Conservation (phyloP, 2,888 invertebrate genomes). For the Meiosimyza platycephala region DNA sequence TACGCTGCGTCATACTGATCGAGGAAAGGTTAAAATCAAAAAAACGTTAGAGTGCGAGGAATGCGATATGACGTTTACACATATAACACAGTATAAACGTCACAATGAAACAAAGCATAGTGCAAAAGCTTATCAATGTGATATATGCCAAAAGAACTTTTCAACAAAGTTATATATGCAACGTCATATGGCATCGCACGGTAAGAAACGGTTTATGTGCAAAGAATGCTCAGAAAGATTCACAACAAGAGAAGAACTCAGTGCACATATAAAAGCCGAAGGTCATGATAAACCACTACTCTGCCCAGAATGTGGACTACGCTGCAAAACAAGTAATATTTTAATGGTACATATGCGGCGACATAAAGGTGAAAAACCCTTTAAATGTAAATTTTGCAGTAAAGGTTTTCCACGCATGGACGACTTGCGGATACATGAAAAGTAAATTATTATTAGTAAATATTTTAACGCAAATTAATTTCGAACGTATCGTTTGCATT, state of each 20-base stretch:
- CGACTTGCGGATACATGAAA: constrained; percentile 70
- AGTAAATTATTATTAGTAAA: constrained; percentile 54
- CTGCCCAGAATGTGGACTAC: constrained; percentile 70
- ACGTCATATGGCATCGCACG: constrained; percentile 64
- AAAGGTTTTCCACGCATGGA: constrained; percentile 70
- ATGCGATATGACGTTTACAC: constrained; percentile 62
- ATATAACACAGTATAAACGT: constrained; percentile 36
- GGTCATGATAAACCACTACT: constrained; percentile 69
- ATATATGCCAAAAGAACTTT: constrained; percentile 59
- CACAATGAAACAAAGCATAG: constrained; percentile 42
- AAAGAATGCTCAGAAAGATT: constrained; percentile 57
- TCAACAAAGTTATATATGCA: constrained; percentile 69
- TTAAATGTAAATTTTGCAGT: constrained; percentile 70
- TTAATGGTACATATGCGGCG: constrained; percentile 69
- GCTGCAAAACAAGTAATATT: constrained; percentile 69
- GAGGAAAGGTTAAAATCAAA: background rate
- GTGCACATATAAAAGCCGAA: constrained; percentile 69
- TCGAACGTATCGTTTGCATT: too few species aligned
- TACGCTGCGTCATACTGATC: constrained; percentile 3
- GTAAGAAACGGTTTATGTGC: constrained; percentile 54
- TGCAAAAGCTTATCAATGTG: constrained; percentile 43
- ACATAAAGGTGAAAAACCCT: constrained; percentile 70
- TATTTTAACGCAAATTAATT: too few species aligned
- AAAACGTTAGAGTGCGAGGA: constrained; percentile 51
- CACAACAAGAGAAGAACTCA: constrained; percentile 67